These are phyloP conservation scores for Diadema setosum DNA, from an alignment of 35 echinoderm and acorn worm species.

Conservation along the genomic window DNA sequence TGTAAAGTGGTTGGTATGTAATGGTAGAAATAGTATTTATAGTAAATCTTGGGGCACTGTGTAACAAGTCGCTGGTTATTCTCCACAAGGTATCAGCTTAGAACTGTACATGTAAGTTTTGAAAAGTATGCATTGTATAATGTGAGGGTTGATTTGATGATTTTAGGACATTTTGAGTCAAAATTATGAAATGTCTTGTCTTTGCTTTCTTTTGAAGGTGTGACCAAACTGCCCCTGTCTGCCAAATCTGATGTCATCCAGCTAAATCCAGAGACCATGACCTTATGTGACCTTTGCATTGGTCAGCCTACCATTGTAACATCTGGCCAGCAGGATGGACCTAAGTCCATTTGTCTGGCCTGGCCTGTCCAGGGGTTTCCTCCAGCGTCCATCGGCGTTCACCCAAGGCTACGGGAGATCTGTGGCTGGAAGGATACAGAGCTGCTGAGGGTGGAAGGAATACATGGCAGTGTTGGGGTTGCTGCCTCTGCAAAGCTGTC, in stretches of 20 bases:
- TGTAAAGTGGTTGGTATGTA: too few species aligned
- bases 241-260: slow-evolving; percentile 34
- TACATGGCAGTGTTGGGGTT: background rate
- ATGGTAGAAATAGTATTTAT: too few species aligned
- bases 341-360: slow-evolving; percentile 19
- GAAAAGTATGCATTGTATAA: too few species aligned
- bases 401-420: background rate
- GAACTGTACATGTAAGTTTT: too few species aligned
- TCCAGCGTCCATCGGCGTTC: background rate
- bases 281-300: slow-evolving; percentile 42
- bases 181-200: too few species aligned
- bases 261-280: slow-evolving; percentile 71
- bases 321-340: background rate
- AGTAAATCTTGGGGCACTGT: too few species aligned
- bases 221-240: slow-evolving; percentile 13
- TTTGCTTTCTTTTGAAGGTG: background rate
- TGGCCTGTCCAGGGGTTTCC: slow-evolving; percentile 57
- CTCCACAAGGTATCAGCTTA: too few species aligned
- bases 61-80: too few species aligned
- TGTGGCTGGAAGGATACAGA: background rate
- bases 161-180: too few species aligned
- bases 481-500: slow-evolving; percentile 27
- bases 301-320: slow-evolving; percentile 47
- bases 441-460: slow-evolving; percentile 22
- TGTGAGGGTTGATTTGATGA: too few species aligned